Conservation (phyloP, 2,888 invertebrate genomes). For the Drosophila hamatofila region DNA sequence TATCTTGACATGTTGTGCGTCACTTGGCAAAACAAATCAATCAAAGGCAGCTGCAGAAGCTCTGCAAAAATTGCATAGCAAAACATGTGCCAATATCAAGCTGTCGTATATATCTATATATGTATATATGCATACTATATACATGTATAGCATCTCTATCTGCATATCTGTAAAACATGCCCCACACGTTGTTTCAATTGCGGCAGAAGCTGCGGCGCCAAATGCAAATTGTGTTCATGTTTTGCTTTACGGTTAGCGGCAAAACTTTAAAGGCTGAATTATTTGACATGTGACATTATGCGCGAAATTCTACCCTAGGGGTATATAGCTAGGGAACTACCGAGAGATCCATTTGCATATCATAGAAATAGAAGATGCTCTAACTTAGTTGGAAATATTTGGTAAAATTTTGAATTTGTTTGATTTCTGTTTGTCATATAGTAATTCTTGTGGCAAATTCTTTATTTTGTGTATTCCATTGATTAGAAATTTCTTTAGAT, state of each 20-base stretch:
- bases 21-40: conserved; percentile 78
- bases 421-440: neutral
- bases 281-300: conserved; percentile 73
- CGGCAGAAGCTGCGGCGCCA: conserved; percentile 71
- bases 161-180: conserved; percentile 25
- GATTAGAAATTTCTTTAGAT: too few species aligned
- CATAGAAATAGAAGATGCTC: neutral
- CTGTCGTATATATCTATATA: neutral
- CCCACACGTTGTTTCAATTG: conserved; percentile 48
- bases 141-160: neutral
- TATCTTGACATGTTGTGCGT: conserved; percentile 61
- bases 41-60: conserved; percentile 62
- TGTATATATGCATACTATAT: neutral
- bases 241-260: conserved; percentile 47
- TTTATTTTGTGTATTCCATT: too few species aligned
- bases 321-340: conserved; percentile 17
- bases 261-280: conserved; percentile 68
- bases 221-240: conserved; percentile 70
- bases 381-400: neutral
- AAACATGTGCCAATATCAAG: conserved; percentile 32
- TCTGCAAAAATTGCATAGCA: conserved; percentile 48
- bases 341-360: conserved; percentile 43
- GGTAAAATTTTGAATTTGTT: neutral
- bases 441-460: neutral
- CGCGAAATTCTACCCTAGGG: conserved; percentile 43